A percentile compares a stretch with the other conserved stretches of the same genome.
Evolutionary conservation across 2,888 invertebrate genomes (phyloP).

Genomic region (Agonum fuliginosum): DNA sequence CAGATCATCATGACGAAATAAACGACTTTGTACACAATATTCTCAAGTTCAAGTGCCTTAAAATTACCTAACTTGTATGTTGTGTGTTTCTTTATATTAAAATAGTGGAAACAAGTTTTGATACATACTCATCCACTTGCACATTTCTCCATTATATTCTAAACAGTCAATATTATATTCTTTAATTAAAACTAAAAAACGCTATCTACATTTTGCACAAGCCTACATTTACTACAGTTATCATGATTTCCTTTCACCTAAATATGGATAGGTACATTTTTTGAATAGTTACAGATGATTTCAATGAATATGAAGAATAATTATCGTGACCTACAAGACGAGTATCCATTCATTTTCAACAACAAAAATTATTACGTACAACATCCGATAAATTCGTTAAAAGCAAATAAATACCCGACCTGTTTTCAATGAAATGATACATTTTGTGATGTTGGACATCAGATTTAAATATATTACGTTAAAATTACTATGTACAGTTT

Average conservation of each 20-base stretch:
- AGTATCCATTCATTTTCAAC: not conserved
- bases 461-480: constrained; percentile 32
- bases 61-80: constrained; percentile 43
- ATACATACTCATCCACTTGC: constrained; percentile 47
- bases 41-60: constrained; percentile 52
- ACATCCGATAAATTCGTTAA: not conserved
- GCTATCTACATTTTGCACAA: constrained; percentile 54
- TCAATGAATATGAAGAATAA: not conserved
- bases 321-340: not conserved
- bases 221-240: constrained; percentile 43
- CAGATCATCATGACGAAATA: constrained; percentile 45
- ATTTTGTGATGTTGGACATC: constrained; percentile 51
- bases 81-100: constrained; percentile 44
- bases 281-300: constrained; percentile 5
- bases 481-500: constrained; percentile 15
- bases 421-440: constrained; percentile 35
- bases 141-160: constrained; percentile 22
- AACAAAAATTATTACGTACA: not conserved
- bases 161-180: constrained; percentile 55
- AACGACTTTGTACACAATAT: constrained; percentile 57
- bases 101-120: constrained; percentile 50
- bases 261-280: constrained; percentile 32
- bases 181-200: constrained; percentile 46
- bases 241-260: constrained; percentile 33
- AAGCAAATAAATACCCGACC: not conserved